Conservation (phyloP, 2,797 vertebrate genomes). For the Rallus crepitans region DNA sequence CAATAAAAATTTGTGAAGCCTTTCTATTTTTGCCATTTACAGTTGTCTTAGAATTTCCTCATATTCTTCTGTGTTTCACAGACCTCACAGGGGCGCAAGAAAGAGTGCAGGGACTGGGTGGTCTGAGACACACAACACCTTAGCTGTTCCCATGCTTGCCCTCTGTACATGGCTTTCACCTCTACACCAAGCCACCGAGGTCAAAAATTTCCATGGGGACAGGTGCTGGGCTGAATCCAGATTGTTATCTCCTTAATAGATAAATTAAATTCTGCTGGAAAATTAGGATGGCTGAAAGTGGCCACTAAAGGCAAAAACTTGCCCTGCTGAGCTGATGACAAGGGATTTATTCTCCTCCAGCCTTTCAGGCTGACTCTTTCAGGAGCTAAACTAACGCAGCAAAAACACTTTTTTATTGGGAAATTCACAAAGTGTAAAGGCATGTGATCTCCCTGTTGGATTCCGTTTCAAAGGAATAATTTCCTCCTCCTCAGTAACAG, state of each 20-base stretch:
- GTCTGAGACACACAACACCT: neutral
- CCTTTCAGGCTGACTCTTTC: neutral
- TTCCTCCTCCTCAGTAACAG: neutral
- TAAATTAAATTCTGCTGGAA: slow-evolving; percentile 19
- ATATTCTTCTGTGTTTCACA: neutral
- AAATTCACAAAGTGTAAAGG: neutral
- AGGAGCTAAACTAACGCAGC: neutral
- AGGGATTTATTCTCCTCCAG: neutral
- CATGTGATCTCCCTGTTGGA: neutral
- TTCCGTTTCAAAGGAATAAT: slow-evolving; percentile 1
- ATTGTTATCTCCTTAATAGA: neutral
- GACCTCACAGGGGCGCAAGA: fast-evolving
- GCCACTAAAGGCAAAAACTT: neutral
- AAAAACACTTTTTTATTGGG: neutral
- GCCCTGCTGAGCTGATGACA: neutral
- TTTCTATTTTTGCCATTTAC: neutral
- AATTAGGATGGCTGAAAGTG: neutral
- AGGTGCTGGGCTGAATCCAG: neutral
- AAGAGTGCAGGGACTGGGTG: neutral
- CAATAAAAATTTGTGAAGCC: neutral
- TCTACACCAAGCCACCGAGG: neutral
- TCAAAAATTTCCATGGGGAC: neutral
- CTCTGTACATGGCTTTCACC: neutral
- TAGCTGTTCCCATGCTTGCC: neutral
- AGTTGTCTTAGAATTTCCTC: neutral